Percentiles rank a stretch among this genome's conserved stretches.
Conservation (phyloP, 2,113 vertebrate genomes). For the Chiloscyllium plagiosum region DNA sequence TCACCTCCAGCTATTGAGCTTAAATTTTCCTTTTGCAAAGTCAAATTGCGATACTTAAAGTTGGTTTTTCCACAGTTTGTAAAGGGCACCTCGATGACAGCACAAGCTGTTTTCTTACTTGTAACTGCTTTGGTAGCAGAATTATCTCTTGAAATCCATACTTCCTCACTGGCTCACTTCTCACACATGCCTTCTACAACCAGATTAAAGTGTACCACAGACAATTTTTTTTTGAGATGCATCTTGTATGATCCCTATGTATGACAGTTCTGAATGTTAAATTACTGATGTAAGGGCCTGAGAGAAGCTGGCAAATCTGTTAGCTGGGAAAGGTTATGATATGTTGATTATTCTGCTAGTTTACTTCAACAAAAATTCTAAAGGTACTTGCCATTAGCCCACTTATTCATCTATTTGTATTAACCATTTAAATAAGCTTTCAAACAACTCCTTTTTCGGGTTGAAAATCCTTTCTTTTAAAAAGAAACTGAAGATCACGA, state of each 20-base stretch:
- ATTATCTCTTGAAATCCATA: not conserved
- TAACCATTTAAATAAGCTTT: not conserved
- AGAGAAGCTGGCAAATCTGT: no score
- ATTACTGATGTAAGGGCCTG: not conserved
- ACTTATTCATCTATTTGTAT: not conserved
- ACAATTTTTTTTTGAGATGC: not conserved
- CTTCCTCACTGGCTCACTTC: not conserved
- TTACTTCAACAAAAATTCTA: no score
- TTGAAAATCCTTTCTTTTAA: not conserved
- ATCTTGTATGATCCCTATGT: no score
- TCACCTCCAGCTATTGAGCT: not conserved
- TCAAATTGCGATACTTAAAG: not conserved
- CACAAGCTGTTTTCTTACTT: not conserved
- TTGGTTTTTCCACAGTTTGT: no score
- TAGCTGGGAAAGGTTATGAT: not conserved
- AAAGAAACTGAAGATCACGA: not conserved
- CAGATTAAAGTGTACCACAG: not conserved
- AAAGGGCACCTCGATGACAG: not conserved
- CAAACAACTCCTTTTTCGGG: not conserved
- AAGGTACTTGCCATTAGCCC: not conserved
- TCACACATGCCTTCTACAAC: not conserved
- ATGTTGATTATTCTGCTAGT: no score
- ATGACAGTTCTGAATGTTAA: no score
- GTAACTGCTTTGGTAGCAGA: no score
- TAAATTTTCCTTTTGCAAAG: not conserved